phyloP scores from a whole-genome alignment of 1,140 invertebrate species.

The Cydia strobilella region DNA sequence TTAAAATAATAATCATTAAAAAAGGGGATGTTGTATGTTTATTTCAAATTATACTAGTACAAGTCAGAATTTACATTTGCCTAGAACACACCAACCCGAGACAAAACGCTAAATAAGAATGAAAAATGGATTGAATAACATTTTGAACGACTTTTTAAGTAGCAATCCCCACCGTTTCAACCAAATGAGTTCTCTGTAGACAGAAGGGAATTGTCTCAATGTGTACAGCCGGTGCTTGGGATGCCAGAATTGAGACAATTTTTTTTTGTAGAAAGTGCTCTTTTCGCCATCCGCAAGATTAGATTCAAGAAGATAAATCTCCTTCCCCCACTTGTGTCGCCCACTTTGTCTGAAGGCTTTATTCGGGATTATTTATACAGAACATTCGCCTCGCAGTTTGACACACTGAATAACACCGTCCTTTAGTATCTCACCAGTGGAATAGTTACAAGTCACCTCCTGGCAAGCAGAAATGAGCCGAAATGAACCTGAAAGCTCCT shows the following conservation, averaged over 20 bases:
- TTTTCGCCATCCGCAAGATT: constrained; percentile 73
- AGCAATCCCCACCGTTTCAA: constrained; percentile 48
- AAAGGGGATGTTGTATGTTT: background rate
- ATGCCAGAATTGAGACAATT: constrained; percentile 59
- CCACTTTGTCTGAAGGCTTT: constrained; percentile 71
- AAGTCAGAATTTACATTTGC: constrained; percentile 23
- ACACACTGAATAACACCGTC: constrained; percentile 63
- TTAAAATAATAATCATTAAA: background rate
- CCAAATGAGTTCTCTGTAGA: constrained; percentile 58
- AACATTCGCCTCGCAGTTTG: constrained; percentile 62
- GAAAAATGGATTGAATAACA: constrained; percentile 33
- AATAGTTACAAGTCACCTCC: constrained; percentile 43
- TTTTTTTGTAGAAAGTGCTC: constrained; percentile 68
- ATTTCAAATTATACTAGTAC: background rate
- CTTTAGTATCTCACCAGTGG: constrained; percentile 55
- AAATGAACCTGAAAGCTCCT: constrained; percentile 35
- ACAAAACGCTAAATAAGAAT: constrained; percentile 30
- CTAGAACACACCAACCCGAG: constrained; percentile 8
- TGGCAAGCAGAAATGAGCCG: constrained; percentile 11
- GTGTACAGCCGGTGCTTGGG: constrained; percentile 48
- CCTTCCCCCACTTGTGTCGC: constrained; percentile 61
- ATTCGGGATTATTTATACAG: constrained; percentile 74
- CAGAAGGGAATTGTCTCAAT: constrained; percentile 52
- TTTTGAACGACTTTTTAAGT: constrained; percentile 37
- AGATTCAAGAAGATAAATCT: constrained; percentile 76